Percentiles rank a stretch among this genome's conserved stretches.
Conservation (phyloP, 2,888 invertebrate genomes). For the Oscheius sp. region DNA sequence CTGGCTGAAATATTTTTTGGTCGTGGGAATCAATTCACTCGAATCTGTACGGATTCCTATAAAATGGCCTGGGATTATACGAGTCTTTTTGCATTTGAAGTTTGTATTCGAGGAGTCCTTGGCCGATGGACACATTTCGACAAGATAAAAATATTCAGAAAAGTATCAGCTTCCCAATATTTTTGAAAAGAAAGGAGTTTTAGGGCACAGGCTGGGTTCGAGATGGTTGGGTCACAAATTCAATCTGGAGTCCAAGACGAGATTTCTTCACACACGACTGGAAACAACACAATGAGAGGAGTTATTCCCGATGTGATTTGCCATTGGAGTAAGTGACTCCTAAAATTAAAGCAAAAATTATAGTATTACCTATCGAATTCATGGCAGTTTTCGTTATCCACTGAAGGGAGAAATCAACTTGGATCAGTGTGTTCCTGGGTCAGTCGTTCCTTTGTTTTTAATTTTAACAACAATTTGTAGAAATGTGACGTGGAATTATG, state of each 20-base stretch:
- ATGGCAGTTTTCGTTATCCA: not conserved
- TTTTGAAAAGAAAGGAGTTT: not conserved
- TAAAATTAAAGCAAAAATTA: not conserved
- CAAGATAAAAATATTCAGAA: not conserved
- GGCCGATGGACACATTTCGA: not conserved
- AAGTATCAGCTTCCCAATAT: not conserved
- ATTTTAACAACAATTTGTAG: not conserved
- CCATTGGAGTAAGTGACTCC: not conserved
- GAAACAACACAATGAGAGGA: not conserved
- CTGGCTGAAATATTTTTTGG: not conserved
- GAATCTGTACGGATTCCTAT: too few species aligned
- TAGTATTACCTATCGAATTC: not conserved
- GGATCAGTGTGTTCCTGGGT: slow-evolving; percentile 2
- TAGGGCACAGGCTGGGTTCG: slow-evolving; percentile 16
- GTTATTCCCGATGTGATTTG: not conserved
- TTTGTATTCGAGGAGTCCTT: not conserved
- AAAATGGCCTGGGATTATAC: too few species aligned
- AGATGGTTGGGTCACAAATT: slow-evolving; percentile 14
- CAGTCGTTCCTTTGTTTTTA: not conserved
- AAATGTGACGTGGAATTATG: slow-evolving; percentile 6
- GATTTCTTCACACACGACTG: slow-evolving; percentile 16
- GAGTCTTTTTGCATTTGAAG: not conserved
- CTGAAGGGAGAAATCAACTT: not conserved
- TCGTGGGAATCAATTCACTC: too few species aligned
- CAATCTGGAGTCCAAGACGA: not conserved